Conservation (phyloP, 2,797 vertebrate genomes). For the Orientallactaga sibirica region DNA sequence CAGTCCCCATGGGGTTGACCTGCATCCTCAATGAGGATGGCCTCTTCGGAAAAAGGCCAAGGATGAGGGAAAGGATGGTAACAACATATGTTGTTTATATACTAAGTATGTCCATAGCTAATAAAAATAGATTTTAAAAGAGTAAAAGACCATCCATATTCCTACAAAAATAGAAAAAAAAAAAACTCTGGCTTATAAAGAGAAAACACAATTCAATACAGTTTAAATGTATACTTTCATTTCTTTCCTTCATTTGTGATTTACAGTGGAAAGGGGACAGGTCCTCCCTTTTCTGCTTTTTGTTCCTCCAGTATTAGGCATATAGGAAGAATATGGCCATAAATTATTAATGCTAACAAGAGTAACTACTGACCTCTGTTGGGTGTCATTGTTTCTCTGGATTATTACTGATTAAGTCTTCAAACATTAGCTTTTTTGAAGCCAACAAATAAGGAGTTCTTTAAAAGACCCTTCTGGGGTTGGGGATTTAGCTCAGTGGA, state of each 20-base stretch:
- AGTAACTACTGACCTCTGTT: neutral
- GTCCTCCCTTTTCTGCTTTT: neutral
- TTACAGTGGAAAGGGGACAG: neutral
- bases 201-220: neutral
- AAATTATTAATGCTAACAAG: neutral
- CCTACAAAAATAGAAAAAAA: too few species aligned
- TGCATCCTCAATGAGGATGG: too few species aligned
- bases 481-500: too few species aligned
- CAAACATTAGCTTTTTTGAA: constrained; percentile 2
- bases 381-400: neutral
- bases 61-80: too few species aligned
- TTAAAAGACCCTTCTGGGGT: neutral
- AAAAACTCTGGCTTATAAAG: constrained; percentile 18
- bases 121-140: too few species aligned
- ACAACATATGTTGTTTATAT: too few species aligned
- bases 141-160: too few species aligned
- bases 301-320: neutral
- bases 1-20: too few species aligned
- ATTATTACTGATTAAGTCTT: neutral
- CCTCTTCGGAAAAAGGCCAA: too few species aligned
- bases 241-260: neutral
- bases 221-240: constrained; percentile 27
- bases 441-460: neutral
- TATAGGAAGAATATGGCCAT: neutral
- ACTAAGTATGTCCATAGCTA: too few species aligned